Conservation (phyloP, 2,113 vertebrate genomes). For the Panthera tigris region DNA sequence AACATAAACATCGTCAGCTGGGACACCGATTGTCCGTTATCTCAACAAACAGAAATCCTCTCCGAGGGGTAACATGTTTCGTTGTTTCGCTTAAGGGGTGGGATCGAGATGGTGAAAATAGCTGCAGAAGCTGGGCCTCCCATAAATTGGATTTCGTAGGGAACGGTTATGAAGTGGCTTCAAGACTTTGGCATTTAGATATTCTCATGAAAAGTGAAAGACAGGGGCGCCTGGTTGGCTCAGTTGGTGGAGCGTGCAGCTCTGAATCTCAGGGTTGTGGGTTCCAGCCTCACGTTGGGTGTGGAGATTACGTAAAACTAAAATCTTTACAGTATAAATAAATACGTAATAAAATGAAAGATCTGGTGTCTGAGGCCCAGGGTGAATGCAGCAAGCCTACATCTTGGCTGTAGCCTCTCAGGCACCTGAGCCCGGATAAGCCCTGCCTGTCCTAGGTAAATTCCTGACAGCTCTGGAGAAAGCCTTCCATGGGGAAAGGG, state of each 20-base stretch:
- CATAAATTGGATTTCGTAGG: background rate
- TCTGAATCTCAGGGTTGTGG: background rate
- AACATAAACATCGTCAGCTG: background rate
- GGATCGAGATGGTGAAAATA: background rate
- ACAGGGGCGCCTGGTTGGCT: background rate
- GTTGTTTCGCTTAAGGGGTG: background rate
- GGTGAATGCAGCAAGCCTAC: background rate
- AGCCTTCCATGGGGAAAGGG: conserved; percentile 69
- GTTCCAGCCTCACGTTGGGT: background rate
- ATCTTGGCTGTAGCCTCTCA: conserved; percentile 48
- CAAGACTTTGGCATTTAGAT: conserved; percentile 48
- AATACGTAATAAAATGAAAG: background rate
- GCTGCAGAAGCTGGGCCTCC: background rate
- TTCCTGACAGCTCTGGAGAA: conserved; percentile 75
- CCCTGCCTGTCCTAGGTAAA: conserved; percentile 45
- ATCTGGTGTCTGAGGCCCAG: background rate
- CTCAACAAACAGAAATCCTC: conserved; percentile 10
- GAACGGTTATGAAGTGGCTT: background rate
- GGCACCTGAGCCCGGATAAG: conserved; percentile 63
- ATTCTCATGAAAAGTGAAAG: conserved; percentile 64
- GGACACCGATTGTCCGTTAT: background rate
- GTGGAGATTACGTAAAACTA: background rate
- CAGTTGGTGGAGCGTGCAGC: background rate
- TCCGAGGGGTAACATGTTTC: background rate
- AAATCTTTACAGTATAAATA: background rate